Percentiles rank a stretch among this genome's conserved stretches.
Evolutionary conservation across 2,113 vertebrate genomes (phyloP).

Genomic region (Oreochromis tanganicae): DNA sequence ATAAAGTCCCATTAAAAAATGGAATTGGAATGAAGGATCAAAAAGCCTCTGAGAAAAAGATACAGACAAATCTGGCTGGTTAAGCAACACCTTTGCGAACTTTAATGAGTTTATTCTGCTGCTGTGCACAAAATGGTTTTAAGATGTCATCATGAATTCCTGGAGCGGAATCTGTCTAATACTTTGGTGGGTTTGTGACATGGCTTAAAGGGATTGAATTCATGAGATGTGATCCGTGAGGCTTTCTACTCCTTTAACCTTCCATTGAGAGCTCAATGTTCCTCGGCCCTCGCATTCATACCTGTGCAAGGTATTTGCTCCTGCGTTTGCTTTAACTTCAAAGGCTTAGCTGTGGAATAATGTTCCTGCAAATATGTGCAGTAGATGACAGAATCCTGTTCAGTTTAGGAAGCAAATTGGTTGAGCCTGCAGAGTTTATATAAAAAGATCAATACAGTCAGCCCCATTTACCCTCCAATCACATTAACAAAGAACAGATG

Average conservation of each 20-base stretch:
- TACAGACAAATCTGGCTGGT: slow-evolving; percentile 25
- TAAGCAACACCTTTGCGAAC: slow-evolving; percentile 36
- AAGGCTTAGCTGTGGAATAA: slow-evolving; percentile 6
- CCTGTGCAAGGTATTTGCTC: neutral
- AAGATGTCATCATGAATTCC: slow-evolving; percentile 45
- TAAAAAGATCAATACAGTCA: slow-evolving; percentile 18
- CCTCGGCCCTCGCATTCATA: slow-evolving; percentile 20
- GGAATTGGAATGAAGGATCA: slow-evolving; percentile 34
- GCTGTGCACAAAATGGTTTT: slow-evolving; percentile 50
- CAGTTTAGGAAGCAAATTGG: neutral
- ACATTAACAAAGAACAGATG: neutral
- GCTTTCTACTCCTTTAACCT: slow-evolving; percentile 35
- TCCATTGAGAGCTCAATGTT: neutral
- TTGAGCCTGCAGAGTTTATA: neutral
- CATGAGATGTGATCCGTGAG: slow-evolving; percentile 56
- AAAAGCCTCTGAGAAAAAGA: slow-evolving; percentile 25
- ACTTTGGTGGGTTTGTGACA: slow-evolving; percentile 54
- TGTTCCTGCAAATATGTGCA: neutral
- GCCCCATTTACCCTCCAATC: neutral
- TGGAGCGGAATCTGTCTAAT: slow-evolving; percentile 39
- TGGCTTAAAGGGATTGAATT: slow-evolving; percentile 67
- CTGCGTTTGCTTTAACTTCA: slow-evolving; percentile 13
- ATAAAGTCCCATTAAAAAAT: neutral
- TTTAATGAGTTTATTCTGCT: slow-evolving; percentile 63
- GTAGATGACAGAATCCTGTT: neutral